Evolutionary conservation across 1,140 invertebrate genomes (phyloP).

Genomic region (Procambarus clarkii): DNA sequence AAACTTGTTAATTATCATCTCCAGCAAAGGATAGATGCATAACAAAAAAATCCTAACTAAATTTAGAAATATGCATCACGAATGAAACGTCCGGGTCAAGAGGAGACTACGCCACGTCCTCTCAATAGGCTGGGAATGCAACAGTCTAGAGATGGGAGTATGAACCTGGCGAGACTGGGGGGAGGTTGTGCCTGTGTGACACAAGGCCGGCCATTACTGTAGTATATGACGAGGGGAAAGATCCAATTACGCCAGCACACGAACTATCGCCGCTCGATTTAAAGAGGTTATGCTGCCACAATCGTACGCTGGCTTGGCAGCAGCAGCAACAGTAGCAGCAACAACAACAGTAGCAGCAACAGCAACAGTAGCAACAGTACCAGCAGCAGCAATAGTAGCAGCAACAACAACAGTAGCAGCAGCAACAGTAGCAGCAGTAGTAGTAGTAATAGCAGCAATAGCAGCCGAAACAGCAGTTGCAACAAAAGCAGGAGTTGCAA

Average conservation of each 20-base stretch:
- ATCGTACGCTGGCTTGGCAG: conserved; percentile 33
- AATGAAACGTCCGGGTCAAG: conserved; percentile 44
- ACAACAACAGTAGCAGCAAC: too few relatives aligned
- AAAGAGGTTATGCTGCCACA: conserved; percentile 60
- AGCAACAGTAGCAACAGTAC: too few relatives aligned
- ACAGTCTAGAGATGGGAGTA: conserved; percentile 25
- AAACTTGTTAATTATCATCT: not conserved
- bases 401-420: too few relatives aligned
- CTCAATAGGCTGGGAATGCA: conserved; percentile 25
- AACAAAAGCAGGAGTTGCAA: too few relatives aligned
- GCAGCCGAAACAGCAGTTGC: too few relatives aligned
- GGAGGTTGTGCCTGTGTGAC: conserved; percentile 48
- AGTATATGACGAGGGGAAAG: conserved; percentile 65
- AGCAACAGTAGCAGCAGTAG: too few relatives aligned
- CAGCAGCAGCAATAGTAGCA: too few relatives aligned
- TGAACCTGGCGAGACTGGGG: conserved; percentile 35
- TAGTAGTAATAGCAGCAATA: too few relatives aligned
- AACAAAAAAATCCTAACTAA: conserved; percentile 36
- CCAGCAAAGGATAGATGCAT: not conserved
- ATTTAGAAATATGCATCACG: conserved; percentile 57
- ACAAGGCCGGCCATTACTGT: conserved; percentile 58
- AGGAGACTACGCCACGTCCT: not conserved
- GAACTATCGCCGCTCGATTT: conserved; percentile 65
- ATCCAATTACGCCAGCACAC: conserved; percentile 65
- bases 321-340: too few relatives aligned